Base-by-base conservation (phyloP, 2,113 vertebrate genomes). In the Campylomormyrus tamandua region DNA sequence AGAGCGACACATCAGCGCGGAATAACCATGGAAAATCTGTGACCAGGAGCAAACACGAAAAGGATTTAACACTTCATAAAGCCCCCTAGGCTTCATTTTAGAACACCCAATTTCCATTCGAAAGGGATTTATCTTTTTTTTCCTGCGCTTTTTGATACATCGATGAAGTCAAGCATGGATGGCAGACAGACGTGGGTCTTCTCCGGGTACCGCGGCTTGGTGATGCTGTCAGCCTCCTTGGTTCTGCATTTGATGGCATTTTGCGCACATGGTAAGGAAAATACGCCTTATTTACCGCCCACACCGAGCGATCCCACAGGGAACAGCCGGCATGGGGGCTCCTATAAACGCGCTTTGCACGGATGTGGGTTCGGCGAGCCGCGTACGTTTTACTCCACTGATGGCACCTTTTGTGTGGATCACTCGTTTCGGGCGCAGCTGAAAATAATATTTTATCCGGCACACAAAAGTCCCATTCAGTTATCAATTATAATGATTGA, bases 231-330 rank as follows among this genome's bases (percentile, higher is more conserved):
- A 31, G 93, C 93, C 93, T 91, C 94, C 90, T 90, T 95, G 94
- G 91, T 87, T 46, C 93, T 96, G 92, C 93, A 94, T 92, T 88
- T 94, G 91, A 91, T 93, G 91, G 94, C 95, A 70, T 89, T 92
- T 91, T 35, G 90, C 27, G 95, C 94, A 46, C 94, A 93, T 92
- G 96, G 96, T 96, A 95, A 96, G 96, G 89, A 52, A 85, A 87
- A 49, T 21, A 5, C 39, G 83, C 15, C 87, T 58, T 5, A 66
- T 53, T 89, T 53, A 88, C 39, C 70, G 87, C 49, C 84, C 4
- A 42, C 3, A 49, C 21, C 39, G 17, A 49, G 21, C 1, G n/a
- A 48, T n/a, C 50, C 50, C 49, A 19, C 27, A 21, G 85, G 27
- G 50, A 45, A 11, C 42, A 46, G 21, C 21, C 9, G 52, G 62